A percentile compares a stretch with the other conserved stretches of the same genome.
Evolutionary conservation across 2,797 vertebrate species (phyloP).

Genomic region (Falco columbarius): DNA sequence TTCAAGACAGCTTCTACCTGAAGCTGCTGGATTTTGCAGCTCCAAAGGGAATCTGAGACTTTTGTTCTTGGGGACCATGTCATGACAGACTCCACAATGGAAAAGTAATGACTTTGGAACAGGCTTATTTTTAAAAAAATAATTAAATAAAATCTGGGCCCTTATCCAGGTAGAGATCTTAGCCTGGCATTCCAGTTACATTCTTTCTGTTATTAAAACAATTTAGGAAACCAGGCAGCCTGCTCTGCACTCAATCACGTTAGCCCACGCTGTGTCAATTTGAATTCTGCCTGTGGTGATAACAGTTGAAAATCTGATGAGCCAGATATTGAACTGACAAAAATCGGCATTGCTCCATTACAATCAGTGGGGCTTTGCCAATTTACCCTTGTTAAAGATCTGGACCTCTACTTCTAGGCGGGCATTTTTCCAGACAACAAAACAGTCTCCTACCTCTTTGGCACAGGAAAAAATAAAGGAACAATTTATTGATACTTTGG

Average conservation of each 20-base stretch:
- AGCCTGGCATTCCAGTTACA: constrained; percentile 74
- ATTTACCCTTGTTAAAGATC: constrained; percentile 45
- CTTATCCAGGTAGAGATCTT: constrained; percentile 73
- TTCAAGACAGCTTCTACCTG: not conserved
- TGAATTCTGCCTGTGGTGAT: constrained; percentile 73
- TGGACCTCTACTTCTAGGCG: constrained; percentile 51
- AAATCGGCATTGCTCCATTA: constrained; percentile 44
- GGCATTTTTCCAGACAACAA: constrained; percentile 65
- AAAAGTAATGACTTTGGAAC: constrained; percentile 54
- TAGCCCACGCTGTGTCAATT: constrained; percentile 69
- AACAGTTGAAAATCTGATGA: constrained; percentile 71
- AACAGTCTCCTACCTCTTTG: constrained; percentile 46
- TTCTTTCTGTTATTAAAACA: constrained; percentile 80
- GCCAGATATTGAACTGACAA: constrained; percentile 52
- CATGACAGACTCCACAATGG: not conserved
- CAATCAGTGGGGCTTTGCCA: constrained; percentile 49
- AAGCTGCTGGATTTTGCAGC: not conserved
- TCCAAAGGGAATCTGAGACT: not conserved
- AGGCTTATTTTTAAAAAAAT: not conserved
- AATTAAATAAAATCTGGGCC: constrained; percentile 67
- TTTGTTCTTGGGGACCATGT: not conserved
- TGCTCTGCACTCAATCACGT: constrained; percentile 65
- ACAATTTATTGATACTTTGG: not conserved
- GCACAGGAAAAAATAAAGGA: constrained; percentile 40
- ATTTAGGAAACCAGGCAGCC: constrained; percentile 69